phyloP scores from a whole-genome alignment of 1,140 invertebrate species.

The Littorina saxatilis region DNA sequence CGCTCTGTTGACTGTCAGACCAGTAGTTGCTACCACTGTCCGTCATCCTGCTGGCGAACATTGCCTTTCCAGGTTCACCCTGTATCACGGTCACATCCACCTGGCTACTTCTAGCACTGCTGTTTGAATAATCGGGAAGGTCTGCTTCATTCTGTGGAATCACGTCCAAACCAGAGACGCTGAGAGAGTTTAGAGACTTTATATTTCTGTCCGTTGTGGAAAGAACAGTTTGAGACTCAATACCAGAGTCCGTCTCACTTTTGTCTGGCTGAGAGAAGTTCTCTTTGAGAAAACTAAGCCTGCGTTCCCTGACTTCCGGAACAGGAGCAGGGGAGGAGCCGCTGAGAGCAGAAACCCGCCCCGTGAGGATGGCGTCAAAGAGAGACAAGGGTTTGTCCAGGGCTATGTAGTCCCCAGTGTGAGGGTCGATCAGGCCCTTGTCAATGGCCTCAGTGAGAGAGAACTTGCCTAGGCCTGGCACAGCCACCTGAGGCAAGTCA shows the following conservation, averaged over 20 bases:
- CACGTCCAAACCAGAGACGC: conserved; percentile 2
- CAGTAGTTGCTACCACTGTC: background rate
- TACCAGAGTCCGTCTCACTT: background rate
- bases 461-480: conserved; percentile 77
- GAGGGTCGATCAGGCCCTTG: conserved; percentile 87
- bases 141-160: background rate
- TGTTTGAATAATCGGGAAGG: background rate
- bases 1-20: conserved; percentile 4
- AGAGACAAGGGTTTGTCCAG: conserved; percentile 85
- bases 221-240: too few relatives aligned
- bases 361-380: conserved; percentile 82
- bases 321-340: background rate
- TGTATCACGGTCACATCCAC: background rate
- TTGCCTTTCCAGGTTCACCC: background rate
- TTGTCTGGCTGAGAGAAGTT: background rate
- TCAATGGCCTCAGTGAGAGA: conserved; percentile 78
- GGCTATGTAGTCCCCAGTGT: conserved; percentile 75
- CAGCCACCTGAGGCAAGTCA: conserved; percentile 85
- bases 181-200: background rate
- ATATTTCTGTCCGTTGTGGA: conserved; percentile 20
- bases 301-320: background rate
- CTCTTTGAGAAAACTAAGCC: background rate
- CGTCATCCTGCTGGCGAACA: background rate
- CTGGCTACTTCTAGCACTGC: background rate
- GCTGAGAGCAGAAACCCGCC: conserved; percentile 55